phyloP scores from a whole-genome alignment of 1,140 invertebrate species.

The Scaptomyza pallida region DNA sequence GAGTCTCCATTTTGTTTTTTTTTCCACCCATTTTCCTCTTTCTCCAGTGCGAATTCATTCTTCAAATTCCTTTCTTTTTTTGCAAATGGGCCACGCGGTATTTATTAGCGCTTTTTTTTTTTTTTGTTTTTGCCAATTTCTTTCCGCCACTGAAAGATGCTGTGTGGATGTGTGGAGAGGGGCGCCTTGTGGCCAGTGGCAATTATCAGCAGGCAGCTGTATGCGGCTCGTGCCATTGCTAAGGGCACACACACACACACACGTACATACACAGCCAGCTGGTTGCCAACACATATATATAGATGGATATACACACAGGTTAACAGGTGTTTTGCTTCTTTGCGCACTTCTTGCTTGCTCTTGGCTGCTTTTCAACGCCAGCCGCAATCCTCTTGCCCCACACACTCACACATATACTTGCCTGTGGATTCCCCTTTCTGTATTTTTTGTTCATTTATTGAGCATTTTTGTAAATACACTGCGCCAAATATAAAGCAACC shows the following conservation, averaged over 20 bases:
- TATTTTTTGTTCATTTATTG: conserved; percentile 13
- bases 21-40: too few species aligned
- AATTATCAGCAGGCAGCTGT: conserved; percentile 17
- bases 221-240: conserved; percentile 34
- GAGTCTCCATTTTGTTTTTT: too few species aligned
- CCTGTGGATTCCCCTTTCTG: background rate
- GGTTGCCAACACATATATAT: background rate
- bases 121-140: conserved; percentile 36
- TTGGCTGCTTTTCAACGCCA: conserved; percentile 26
- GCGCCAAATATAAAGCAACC: conserved; percentile 1
- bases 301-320: conserved; percentile 16
- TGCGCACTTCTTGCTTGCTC: conserved; percentile 54
- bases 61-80: conserved; percentile 40
- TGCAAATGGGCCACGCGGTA: conserved; percentile 44
- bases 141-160: background rate
- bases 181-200: conserved; percentile 2
- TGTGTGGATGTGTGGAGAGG: background rate
- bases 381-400: too few species aligned
- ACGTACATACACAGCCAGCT: background rate
- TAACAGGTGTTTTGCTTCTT: conserved; percentile 74
- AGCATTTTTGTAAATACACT: conserved; percentile 19
- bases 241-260: conserved; percentile 3
- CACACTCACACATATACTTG: conserved; percentile 15
- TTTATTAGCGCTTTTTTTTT: background rate
- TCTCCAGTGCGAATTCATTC: conserved; percentile 13